A percentile compares a stretch with the other conserved stretches of the same genome.
These are phyloP conservation scores for Thereva unica DNA, from an alignment of 2,888 invertebrate genomes.

Conservation along the genomic window DNA sequence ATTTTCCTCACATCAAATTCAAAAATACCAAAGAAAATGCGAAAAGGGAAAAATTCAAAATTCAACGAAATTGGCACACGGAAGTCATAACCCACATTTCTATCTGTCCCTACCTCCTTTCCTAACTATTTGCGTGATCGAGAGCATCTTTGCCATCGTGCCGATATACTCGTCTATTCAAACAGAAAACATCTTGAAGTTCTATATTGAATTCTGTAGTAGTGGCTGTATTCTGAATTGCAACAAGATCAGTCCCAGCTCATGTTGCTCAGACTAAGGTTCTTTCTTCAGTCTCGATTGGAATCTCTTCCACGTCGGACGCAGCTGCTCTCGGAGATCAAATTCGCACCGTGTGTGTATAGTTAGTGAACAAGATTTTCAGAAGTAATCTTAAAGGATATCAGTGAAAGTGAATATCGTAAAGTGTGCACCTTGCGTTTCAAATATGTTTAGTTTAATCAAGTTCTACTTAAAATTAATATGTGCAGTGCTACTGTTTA, in stretches of 20 bases:
- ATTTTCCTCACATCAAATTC: not conserved
- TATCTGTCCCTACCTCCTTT: slow-evolving; percentile 19
- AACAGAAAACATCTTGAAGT: not conserved
- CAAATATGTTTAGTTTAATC: slow-evolving; percentile 6
- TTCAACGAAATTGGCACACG: slow-evolving; percentile 25
- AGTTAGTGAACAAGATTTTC: not conserved
- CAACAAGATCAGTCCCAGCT: not conserved
- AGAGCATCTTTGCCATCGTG: not conserved
- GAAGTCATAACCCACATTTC: slow-evolving; percentile 34
- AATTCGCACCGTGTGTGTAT: not conserved
- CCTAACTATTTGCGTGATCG: not conserved
- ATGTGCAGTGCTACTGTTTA: slow-evolving; percentile 11
- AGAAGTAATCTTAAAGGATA: slow-evolving; percentile 11
- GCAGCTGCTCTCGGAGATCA: slow-evolving; percentile 1
- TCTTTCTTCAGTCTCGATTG: slow-evolving; percentile 36
- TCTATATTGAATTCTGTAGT: not conserved
- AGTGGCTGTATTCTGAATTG: not conserved
- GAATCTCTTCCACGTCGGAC: slow-evolving; percentile 27
- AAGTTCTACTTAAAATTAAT: not conserved
- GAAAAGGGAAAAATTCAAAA: slow-evolving; percentile 9
- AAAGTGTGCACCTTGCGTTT: not conserved
- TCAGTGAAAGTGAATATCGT: slow-evolving; percentile 14
- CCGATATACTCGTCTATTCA: slow-evolving; percentile 2
- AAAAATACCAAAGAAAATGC: not conserved
- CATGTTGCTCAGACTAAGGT: not conserved